phyloP scores from a whole-genome alignment of 1,140 invertebrate genomes.

The Odontomachus brunneus region DNA sequence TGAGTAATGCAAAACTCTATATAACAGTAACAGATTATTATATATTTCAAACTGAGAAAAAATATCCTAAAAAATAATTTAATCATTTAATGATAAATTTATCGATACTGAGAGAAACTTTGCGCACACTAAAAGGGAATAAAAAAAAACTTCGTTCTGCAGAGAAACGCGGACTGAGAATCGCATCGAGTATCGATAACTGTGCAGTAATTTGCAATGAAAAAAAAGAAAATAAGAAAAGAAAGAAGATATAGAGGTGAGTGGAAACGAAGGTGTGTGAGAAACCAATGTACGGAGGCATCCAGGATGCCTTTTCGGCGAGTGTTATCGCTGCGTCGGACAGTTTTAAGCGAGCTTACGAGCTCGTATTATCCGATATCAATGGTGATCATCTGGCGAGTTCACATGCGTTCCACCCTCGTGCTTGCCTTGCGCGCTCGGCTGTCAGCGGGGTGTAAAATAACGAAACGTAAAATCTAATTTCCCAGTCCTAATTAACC shows the following conservation, averaged over 20 bases:
- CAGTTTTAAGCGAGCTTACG: constrained; percentile 79
- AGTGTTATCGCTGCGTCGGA: constrained; percentile 40
- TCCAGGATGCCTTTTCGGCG: constrained; percentile 54
- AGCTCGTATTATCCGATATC: constrained; percentile 80
- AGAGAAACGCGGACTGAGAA: too few species aligned
- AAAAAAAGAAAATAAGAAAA: background rate
- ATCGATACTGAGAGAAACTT: too few species aligned
- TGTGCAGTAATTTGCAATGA: background rate
- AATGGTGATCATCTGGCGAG: constrained; percentile 80
- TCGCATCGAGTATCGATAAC: background rate
- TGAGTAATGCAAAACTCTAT: too few species aligned
- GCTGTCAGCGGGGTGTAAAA: constrained; percentile 64
- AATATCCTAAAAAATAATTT: too few species aligned
- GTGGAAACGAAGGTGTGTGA: constrained; percentile 24
- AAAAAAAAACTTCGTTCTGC: too few species aligned
- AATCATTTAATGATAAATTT: too few species aligned
- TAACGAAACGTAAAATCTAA: constrained; percentile 73
- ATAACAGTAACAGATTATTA: too few species aligned
- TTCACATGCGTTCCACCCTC: constrained; percentile 73
- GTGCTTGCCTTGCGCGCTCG: background rate
- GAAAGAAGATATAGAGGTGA: constrained; percentile 29
- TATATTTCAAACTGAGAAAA: too few species aligned
- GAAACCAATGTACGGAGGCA: background rate
- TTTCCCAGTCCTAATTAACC: constrained; percentile 71
- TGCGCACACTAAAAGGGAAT: too few species aligned